These are phyloP conservation scores for Drosophila niveifrons DNA, from an alignment of 2,888 invertebrate genomes.

Conservation along the genomic window DNA sequence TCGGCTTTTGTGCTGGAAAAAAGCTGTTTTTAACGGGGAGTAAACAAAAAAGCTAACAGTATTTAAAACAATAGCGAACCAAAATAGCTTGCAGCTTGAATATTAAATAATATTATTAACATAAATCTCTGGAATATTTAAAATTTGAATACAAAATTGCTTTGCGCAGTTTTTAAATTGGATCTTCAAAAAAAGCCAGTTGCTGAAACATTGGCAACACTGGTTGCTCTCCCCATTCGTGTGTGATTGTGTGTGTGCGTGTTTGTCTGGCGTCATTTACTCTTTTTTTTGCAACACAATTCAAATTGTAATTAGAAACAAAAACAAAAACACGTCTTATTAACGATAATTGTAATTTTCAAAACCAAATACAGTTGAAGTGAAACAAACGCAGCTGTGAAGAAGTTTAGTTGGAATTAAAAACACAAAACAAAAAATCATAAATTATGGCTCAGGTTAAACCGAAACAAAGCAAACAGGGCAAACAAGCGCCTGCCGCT, in stretches of 20 bases:
- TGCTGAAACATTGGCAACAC: neutral
- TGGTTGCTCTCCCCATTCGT: neutral
- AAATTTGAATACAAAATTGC: no score
- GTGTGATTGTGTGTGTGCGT: neutral
- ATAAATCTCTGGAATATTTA: no score
- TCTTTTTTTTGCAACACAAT: conserved; percentile 34
- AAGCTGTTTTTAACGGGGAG: conserved; percentile 1
- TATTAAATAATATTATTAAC: neutral
- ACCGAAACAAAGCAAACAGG: conserved; percentile 84
- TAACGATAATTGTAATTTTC: conserved; percentile 16
- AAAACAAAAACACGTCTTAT: conserved; percentile 10
- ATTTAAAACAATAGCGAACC: neutral
- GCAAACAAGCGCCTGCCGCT: conserved; percentile 79
- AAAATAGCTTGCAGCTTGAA: neutral
- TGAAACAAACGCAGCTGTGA: conserved; percentile 45
- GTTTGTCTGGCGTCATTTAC: conserved; percentile 19
- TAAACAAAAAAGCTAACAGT: neutral
- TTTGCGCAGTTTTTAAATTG: neutral
- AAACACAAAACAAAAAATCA: conserved; percentile 27
- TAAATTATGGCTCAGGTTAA: conserved; percentile 85
- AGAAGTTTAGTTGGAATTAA: conserved; percentile 68
- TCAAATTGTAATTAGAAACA: conserved; percentile 43
- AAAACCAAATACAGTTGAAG: conserved; percentile 36
- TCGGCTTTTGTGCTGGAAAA: neutral
- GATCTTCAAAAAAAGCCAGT: neutral